Evolutionary conservation across 2,888 invertebrate genomes (phyloP).

Genomic region (Pheosia gnoma): DNA sequence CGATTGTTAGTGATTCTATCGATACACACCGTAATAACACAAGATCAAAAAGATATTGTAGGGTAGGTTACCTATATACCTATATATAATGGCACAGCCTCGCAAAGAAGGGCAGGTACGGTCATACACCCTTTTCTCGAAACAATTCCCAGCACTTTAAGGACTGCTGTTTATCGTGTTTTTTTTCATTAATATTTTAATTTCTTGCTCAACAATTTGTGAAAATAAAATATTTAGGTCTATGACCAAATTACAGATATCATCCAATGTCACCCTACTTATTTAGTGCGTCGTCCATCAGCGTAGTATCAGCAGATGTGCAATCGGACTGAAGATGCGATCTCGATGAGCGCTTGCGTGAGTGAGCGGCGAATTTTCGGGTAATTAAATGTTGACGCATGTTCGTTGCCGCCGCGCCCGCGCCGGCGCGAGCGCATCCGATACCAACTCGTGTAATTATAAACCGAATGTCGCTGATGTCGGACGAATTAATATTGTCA

Average conservation of each 20-base stretch:
- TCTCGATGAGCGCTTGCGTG: constrained; percentile 41
- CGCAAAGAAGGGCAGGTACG: too few species aligned
- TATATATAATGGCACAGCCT: too few species aligned
- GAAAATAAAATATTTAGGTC: too few species aligned
- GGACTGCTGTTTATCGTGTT: too few species aligned
- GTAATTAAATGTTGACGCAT: constrained; percentile 73
- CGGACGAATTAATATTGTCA: constrained; percentile 58
- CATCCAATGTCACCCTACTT: too few species aligned
- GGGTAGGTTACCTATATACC: too few species aligned
- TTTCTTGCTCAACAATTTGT: too few species aligned
- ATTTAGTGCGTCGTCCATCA: constrained; percentile 16
- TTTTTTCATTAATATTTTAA: too few species aligned
- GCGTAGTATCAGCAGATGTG: constrained; percentile 26
- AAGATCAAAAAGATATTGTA: neutral
- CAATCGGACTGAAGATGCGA: constrained; percentile 22
- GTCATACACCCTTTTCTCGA: too few species aligned
- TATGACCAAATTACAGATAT: too few species aligned
- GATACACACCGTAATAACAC: neutral
- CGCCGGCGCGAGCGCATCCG: constrained; percentile 48
- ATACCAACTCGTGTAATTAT: constrained; percentile 65
- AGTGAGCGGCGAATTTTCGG: constrained; percentile 65
- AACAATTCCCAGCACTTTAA: too few species aligned
- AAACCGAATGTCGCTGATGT: constrained; percentile 48
- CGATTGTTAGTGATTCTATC: constrained; percentile 51
- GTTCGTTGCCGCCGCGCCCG: constrained; percentile 37